Conservation (phyloP, 2,888 invertebrate species). For the Hypomecis atomaria region DNA sequence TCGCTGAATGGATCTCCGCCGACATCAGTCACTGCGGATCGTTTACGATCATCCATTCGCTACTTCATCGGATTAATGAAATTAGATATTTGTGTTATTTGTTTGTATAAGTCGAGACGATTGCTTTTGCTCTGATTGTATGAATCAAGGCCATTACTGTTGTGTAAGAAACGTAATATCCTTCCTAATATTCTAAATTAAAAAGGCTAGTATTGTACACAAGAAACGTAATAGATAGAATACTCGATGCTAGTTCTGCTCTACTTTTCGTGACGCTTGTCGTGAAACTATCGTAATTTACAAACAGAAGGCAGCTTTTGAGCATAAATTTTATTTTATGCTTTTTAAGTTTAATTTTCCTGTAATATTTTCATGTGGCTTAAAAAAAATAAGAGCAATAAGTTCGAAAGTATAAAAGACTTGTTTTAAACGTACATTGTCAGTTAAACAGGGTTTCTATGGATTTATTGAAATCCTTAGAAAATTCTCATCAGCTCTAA, state of each 20-base stretch:
- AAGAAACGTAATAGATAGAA: background rate
- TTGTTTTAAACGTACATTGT: too few relatives aligned
- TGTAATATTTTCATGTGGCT: too few relatives aligned
- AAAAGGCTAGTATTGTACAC: too few relatives aligned
- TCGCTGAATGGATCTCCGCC: constrained; percentile 32
- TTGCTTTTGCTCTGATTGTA: constrained; percentile 17
- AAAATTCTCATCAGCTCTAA: too few relatives aligned
- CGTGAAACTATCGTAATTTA: background rate
- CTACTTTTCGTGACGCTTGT: background rate
- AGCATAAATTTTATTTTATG: too few relatives aligned
- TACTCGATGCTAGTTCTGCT: background rate
- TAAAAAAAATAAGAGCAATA: too few relatives aligned
- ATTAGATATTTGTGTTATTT: constrained; percentile 30
- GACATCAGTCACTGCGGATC: constrained; percentile 33
- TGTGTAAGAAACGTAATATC: background rate
- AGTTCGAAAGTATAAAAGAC: too few relatives aligned
- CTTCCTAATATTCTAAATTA: too few relatives aligned
- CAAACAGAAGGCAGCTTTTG: too few relatives aligned
- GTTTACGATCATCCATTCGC: constrained; percentile 30
- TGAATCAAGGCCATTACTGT: background rate
- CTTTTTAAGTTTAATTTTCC: too few relatives aligned
- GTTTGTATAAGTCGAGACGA: constrained; percentile 16
- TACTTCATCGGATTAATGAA: constrained; percentile 32
- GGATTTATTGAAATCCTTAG: too few relatives aligned
- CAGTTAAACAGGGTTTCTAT: too few relatives aligned